Base-by-base conservation (phyloP, 2,888 invertebrate genomes). In the Hipparchia semele region DNA sequence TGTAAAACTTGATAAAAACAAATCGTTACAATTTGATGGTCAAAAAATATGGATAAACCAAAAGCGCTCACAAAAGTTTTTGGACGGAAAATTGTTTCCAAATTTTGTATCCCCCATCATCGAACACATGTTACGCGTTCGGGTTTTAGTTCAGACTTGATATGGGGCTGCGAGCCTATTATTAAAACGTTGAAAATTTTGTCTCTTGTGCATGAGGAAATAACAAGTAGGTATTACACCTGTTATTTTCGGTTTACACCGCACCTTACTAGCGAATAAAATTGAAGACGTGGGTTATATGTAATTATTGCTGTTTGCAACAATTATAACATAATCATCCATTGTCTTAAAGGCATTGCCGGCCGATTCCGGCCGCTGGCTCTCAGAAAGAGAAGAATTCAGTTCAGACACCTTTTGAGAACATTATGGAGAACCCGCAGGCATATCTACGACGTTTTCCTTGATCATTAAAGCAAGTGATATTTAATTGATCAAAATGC, bases 171-270 rank as follows among this genome's bases (percentile, higher is more conserved):
- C 33, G 33, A 65, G 65, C 65, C 51, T 79, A 39, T 49, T 79
- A 80, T 80, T 77, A 77, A 77, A 75, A 73, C 76, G 80, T 78
- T 73, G 75, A 74, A 79, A 76, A 78, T 58, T 70, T 56, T 45
- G 39, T 58, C 58, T 79, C 78, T 77, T 70, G 81, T 79, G 66
- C 75, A 58, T 69, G 59, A 81, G 82, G 90, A 90, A 90, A 89
- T 89, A 90, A 90, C 87, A 86, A 86, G 79, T 77, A 80, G n/a
- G n/a, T 39, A 69, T 13, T 23, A 23, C 23, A 58, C 6, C 6
- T 13, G 13, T 82, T 88, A 87, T 88, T 12, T 12, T 4, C 5
- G 39, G 39, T 39, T 39, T 39, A 39, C 39, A 45, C 45, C 39
- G 45, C 39, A 12, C 4, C 12, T 45, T 5, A 39, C 39, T 39